Percentiles rank a stretch among this genome's conserved stretches.
phyloP scores from a whole-genome alignment of 2,888 invertebrate genomes.

The Caenorhabditis sp. region DNA sequence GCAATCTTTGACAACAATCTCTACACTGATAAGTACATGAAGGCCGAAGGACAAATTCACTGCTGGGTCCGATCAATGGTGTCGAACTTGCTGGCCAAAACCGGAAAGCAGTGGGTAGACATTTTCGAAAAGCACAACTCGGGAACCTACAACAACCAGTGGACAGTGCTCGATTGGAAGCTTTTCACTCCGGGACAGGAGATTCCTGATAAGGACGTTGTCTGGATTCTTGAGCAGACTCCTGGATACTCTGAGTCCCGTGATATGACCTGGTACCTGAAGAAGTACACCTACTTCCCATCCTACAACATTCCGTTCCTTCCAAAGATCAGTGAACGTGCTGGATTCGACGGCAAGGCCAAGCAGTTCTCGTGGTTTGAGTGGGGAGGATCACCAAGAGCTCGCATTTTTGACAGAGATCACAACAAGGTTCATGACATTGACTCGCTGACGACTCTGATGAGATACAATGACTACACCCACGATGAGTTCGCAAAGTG shows the following conservation, averaged over 20 bases:
- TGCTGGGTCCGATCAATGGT: slow-evolving; percentile 90
- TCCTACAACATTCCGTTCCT: slow-evolving; percentile 88
- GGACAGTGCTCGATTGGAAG: slow-evolving; percentile 86
- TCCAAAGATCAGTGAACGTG: slow-evolving; percentile 86
- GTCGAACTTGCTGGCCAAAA: slow-evolving; percentile 89
- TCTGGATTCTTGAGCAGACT: slow-evolving; percentile 90
- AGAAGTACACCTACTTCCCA: slow-evolving; percentile 87
- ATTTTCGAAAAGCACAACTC: slow-evolving; percentile 88
- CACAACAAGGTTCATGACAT: slow-evolving; percentile 86
- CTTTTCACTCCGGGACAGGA: slow-evolving; percentile 85
- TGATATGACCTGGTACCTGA: slow-evolving; percentile 82
- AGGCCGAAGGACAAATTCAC: slow-evolving; percentile 85
- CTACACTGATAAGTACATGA: slow-evolving; percentile 87
- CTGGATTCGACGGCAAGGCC: slow-evolving; percentile 86
- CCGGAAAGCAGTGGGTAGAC: slow-evolving; percentile 74
- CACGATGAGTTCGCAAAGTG: slow-evolving; percentile 88
- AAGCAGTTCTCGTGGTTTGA: slow-evolving; percentile 85
- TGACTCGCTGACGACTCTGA: slow-evolving; percentile 86
- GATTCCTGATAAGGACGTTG: slow-evolving; percentile 84
- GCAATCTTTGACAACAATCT: slow-evolving; percentile 88
- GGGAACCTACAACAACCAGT: slow-evolving; percentile 91
- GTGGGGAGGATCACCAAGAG: slow-evolving; percentile 85
- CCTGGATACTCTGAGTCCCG: slow-evolving; percentile 82
- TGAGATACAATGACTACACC: slow-evolving; percentile 88
- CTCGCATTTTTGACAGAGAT: slow-evolving; percentile 84